Evolutionary conservation across 2,888 invertebrate species (phyloP).

Genomic region (Zhengitettix transpicula): DNA sequence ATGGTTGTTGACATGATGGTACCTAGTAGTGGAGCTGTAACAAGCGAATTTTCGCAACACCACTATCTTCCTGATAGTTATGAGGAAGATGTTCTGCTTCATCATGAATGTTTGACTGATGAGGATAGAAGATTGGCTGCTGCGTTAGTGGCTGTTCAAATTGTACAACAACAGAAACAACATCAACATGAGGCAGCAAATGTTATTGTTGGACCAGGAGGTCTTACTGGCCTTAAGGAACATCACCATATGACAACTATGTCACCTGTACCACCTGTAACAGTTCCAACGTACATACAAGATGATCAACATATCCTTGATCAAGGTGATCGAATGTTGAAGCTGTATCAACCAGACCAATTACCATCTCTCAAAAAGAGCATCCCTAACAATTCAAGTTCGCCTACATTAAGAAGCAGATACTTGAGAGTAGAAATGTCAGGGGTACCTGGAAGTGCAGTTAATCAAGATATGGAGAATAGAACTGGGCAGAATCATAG

Average conservation of each 20-base stretch:
- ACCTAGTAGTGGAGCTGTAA: neutral
- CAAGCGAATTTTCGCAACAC: slow-evolving; percentile 9
- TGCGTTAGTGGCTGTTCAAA: slow-evolving; percentile 41
- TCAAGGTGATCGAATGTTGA: slow-evolving; percentile 9
- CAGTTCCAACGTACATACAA: slow-evolving; percentile 19
- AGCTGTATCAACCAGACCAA: slow-evolving; percentile 9
- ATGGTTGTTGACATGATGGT: slow-evolving; percentile 14
- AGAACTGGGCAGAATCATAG: neutral
- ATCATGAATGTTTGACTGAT: slow-evolving; percentile 29
- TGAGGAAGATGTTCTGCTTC: slow-evolving; percentile 17
- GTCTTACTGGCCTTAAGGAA: slow-evolving; percentile 1
- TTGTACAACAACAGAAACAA: slow-evolving; percentile 41
- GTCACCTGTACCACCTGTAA: slow-evolving; percentile 12
- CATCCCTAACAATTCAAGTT: too few relatives aligned
- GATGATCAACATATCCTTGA: slow-evolving; percentile 5
- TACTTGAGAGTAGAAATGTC: too few relatives aligned
- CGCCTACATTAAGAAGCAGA: too few relatives aligned
- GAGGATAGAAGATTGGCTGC: slow-evolving; percentile 43
- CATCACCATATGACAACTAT: slow-evolving; percentile 9
- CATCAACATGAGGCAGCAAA: slow-evolving; percentile 18
- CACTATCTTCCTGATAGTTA: slow-evolving; percentile 12
- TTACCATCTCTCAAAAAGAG: too few relatives aligned
- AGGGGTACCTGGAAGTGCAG: too few relatives aligned
- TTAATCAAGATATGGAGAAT: too few relatives aligned
- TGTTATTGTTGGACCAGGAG: slow-evolving; percentile 11